Base-by-base conservation (phyloP, 2,113 vertebrate genomes). In the Zosterops borbonicus region DNA sequence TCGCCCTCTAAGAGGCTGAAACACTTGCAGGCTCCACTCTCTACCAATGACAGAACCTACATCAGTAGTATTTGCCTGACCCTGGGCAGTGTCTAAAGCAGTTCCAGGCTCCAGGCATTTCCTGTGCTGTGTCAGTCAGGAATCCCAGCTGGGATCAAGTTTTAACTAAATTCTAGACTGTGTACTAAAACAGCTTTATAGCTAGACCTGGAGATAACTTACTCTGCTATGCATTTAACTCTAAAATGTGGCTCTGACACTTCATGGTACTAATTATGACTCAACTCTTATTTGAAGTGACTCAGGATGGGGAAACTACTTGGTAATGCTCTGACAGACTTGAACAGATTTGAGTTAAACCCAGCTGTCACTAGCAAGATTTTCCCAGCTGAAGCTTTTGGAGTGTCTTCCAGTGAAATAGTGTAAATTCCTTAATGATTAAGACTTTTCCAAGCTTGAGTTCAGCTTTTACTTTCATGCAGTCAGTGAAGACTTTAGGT, bases 1-100 rank as follows among this genome's bases (percentile, higher is more conserved):
- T 92, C 92, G 68, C 91, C 94, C 91, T 95, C 94, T 94, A 90
- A 92, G 92, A 95, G 93, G 85, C 92, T 97, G 94, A 90, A 95
- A 96, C 92, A 87, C 80, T 92, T 82, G 73, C 92, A 96, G 80
- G 49, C 76, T 90, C 21, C 83, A 46, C 79, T 22, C 50, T 94
- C 76, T 82, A 46, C 80, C 92, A 74, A 0, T 77, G 41, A 29
- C 85, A 86, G 82, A 94, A 88, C 82, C 59, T 83, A 47, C 93
- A 93, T 94, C 93, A 95, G 88, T 92, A 78, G 92, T 92, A 87
- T 86, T 95, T 96, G 85, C 64, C 94, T 94, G 92, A 90, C 79
- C 49, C 9, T 33, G 58, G 88, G 86, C 83, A 93, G 93, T 93
- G 60, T 71, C 64, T 71, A n/a, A 83, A 78, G 60, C 10, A 97